Base-by-base conservation (phyloP, 2,797 vertebrate species). In the Falco cherrug region DNA sequence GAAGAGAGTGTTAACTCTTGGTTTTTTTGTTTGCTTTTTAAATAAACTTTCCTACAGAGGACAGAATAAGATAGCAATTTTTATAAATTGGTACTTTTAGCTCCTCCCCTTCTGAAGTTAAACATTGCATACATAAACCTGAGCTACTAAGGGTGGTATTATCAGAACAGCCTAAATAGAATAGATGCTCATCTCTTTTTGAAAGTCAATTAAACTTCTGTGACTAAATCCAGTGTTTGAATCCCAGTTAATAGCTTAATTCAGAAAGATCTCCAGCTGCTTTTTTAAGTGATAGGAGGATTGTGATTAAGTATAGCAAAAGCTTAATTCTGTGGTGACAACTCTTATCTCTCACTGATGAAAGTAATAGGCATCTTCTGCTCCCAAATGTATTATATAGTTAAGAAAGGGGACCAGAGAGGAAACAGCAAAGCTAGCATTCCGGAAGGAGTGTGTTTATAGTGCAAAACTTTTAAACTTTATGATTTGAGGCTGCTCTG, bases 181-280 rank as follows among this genome's bases (percentile, higher is more conserved):
- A 60, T 56, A 91, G 90, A 84, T 53, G 53, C 54, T 93, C 54
- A 73, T 96, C 73, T 95, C 53, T 64, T 84, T 76, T 57, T 93
- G 88, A 93, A 94, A 92, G 89, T 95, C 88, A 94, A 15, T 95
- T 94, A 95, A 80, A 76, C 81, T 92, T 85, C 60, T 57, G 76
- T 85, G 71, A 57, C 68, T 87, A 94, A 95, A 85, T 90, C 89
- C 67, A 71, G 60, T 71, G 80, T 69, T 47, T 65, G 74, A 94
- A 91, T 89, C 84, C 50, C 81, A 71, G 74, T 75, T 2, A 4
- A 90, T 80, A 80, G 48, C 64, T 93, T 84, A 84, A 90, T 76
- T 90, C 84, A 96, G 91, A 84, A 82, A 93, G 79, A 89, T 95
- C 76, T 93, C 82, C 35, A 56, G 35, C 76, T 90, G 80, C 67